Evolutionary conservation across 2,797 vertebrate species (phyloP).

Genomic region (Pelobates cultripes): DNA sequence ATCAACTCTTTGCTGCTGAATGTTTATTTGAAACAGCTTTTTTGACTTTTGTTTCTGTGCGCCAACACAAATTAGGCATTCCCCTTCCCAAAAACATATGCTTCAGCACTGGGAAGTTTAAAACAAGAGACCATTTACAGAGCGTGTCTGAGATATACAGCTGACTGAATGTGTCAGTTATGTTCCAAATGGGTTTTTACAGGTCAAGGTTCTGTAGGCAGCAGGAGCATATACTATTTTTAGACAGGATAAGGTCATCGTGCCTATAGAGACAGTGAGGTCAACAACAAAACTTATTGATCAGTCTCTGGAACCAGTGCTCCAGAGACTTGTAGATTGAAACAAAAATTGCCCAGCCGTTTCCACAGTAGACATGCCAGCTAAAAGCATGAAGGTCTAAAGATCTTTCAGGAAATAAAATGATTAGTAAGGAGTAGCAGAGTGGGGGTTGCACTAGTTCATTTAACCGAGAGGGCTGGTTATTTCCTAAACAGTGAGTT

Average conservation of each 20-base stretch:
- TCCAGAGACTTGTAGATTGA: slow-evolving; percentile 75
- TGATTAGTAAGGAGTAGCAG: slow-evolving; percentile 65
- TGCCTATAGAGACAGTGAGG: slow-evolving; percentile 82
- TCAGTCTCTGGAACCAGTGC: slow-evolving; percentile 77
- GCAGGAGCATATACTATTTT: slow-evolving; percentile 81
- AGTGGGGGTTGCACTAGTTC: slow-evolving; percentile 56
- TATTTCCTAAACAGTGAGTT: too few relatives aligned
- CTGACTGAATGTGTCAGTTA: slow-evolving; percentile 79
- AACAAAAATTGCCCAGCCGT: slow-evolving; percentile 75
- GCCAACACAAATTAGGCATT: slow-evolving; percentile 46
- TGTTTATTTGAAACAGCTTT: not conserved
- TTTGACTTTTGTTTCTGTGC: not conserved
- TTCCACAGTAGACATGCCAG: slow-evolving; percentile 65
- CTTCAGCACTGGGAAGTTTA: slow-evolving; percentile 41
- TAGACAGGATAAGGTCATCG: slow-evolving; percentile 78
- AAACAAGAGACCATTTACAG: slow-evolving; percentile 61
- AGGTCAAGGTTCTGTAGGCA: slow-evolving; percentile 80
- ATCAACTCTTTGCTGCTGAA: not conserved
- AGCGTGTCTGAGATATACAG: slow-evolving; percentile 72
- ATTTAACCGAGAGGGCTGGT: slow-evolving; percentile 57
- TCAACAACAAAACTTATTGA: slow-evolving; percentile 85
- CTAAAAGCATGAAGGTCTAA: slow-evolving; percentile 74
- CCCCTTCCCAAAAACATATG: slow-evolving; percentile 48
- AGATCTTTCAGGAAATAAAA: slow-evolving; percentile 71
- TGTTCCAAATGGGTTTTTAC: slow-evolving; percentile 81